These are phyloP conservation scores for Phycodurus eques DNA, from an alignment of 2,113 vertebrate species.

Conservation along the genomic window DNA sequence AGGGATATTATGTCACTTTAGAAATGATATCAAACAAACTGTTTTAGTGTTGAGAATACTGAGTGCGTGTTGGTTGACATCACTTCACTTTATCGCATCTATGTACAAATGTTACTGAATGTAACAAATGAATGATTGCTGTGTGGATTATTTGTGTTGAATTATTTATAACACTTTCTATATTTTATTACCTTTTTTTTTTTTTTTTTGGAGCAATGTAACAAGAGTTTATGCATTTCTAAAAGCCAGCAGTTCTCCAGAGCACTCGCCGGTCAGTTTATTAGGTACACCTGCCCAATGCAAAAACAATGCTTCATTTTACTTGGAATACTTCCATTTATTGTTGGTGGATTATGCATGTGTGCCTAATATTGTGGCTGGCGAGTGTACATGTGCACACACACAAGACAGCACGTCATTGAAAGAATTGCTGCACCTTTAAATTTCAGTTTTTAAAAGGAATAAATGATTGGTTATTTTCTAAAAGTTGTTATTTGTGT, in stretches of 20 bases:
- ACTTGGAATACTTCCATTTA: background rate
- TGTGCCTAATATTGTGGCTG: background rate
- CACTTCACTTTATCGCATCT: background rate
- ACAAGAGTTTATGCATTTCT: background rate
- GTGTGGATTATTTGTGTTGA: background rate
- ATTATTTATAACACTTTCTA: background rate
- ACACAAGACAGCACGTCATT: background rate
- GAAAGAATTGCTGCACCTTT: background rate
- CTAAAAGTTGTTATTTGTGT: constrained; percentile 18
- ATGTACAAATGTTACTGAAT: background rate
- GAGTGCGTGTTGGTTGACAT: background rate
- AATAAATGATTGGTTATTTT: constrained; percentile 76
- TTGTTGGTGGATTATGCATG: background rate
- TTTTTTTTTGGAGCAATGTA: background rate
- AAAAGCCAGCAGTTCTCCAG: background rate
- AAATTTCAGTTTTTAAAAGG: constrained; percentile 15
- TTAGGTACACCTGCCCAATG: background rate
- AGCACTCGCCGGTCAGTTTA: background rate
- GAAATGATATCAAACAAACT: constrained; percentile 4
- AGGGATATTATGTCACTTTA: constrained; percentile 40
- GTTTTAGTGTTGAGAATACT: background rate
- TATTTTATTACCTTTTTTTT: background rate
- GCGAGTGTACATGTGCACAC: background rate
- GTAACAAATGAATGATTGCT: background rate
- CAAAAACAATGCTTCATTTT: background rate